Conservation (phyloP, 35 echinoderm and acorn worm genomes). For the Amphiura filiformis region DNA sequence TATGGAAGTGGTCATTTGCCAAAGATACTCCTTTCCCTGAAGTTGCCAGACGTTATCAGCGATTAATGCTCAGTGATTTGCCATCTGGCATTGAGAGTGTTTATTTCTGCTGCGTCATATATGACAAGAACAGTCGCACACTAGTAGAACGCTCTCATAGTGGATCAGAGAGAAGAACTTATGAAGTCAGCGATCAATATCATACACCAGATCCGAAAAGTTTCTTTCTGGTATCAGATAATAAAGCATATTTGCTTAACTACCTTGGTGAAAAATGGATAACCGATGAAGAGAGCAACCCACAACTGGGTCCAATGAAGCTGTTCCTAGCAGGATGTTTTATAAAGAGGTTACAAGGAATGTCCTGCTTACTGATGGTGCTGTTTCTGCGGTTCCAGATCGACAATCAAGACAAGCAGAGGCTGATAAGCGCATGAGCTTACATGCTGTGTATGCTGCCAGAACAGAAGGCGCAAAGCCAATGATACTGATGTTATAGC, state of each 20-base stretch:
- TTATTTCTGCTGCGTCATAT: neutral
- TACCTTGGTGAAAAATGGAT: neutral
- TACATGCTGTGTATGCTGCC: neutral
- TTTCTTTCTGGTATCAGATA: neutral
- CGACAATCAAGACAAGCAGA: neutral
- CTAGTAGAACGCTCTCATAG: neutral
- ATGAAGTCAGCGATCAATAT: neutral
- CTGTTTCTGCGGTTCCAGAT: neutral
- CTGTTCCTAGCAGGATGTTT: neutral
- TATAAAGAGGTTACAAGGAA: neutral
- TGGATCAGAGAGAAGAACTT: neutral
- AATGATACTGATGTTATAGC: conserved; percentile 6
- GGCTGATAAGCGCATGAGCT: neutral
- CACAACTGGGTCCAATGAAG: neutral
- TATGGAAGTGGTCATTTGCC: neutral
- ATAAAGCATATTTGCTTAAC: neutral
- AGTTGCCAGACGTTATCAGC: neutral
- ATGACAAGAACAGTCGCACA: neutral
- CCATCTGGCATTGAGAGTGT: neutral
- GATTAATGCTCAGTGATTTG: neutral
- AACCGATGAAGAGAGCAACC: neutral
- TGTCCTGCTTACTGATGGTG: neutral
- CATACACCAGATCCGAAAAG: neutral
- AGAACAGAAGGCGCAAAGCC: neutral
- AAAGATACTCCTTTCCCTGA: neutral